Conservation (phyloP, 2,113 vertebrate species). For the Myxocyprinus asiaticus region DNA sequence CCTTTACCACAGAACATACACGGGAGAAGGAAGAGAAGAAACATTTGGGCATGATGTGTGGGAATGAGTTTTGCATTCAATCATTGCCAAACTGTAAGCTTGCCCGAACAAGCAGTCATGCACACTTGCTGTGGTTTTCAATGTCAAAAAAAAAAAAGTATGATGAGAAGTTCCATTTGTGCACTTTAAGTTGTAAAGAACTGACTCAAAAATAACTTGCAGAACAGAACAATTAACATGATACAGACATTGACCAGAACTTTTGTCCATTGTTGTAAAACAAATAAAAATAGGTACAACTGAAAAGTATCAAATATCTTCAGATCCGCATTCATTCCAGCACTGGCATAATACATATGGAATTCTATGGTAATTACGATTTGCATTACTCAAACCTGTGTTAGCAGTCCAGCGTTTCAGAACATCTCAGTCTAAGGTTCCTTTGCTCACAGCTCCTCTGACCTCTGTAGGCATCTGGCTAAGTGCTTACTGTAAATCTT, state of each 20-base stretch:
- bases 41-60: too few species aligned
- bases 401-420: not conserved
- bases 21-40: too few species aligned
- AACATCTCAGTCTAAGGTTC: not conserved
- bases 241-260: not conserved
- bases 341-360: too few species aligned
- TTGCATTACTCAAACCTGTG: too few species aligned
- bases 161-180: not conserved
- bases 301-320: too few species aligned
- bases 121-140: not conserved
- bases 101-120: not conserved
- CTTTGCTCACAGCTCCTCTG: not conserved
- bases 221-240: not conserved
- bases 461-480: too few species aligned
- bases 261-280: too few species aligned
- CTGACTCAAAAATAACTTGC: not conserved
- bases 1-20: too few species aligned
- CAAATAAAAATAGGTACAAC: too few species aligned
- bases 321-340: too few species aligned
- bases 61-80: not conserved
- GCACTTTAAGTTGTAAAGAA: not conserved
- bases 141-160: not conserved
- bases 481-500: too few species aligned
- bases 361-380: too few species aligned
- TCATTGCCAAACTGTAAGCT: slow-evolving; percentile 3